Percentiles rank a stretch among this genome's conserved stretches.
These are phyloP conservation scores for Mastomys coucha DNA, from an alignment of 2,113 vertebrate genomes.

Conservation along the genomic window DNA sequence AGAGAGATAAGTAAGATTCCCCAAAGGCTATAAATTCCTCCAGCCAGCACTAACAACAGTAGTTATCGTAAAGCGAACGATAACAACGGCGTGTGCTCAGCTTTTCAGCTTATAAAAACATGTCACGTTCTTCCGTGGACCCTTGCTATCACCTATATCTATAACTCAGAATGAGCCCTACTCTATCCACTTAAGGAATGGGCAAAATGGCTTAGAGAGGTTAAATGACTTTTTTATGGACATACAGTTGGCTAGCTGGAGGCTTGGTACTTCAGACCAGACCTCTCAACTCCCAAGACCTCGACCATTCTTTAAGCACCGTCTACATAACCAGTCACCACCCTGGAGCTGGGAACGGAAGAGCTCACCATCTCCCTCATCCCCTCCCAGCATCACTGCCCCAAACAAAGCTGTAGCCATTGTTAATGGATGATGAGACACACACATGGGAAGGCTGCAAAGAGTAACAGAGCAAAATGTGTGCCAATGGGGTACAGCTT, in stretches of 20 bases:
- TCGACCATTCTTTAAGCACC: not conserved
- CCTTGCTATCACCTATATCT: not conserved
- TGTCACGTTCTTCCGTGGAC: not conserved
- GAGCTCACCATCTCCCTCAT: not conserved
- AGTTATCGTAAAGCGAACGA: not conserved
- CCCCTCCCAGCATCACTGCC: not conserved
- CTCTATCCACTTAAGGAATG: not conserved
- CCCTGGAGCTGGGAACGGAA: not conserved
- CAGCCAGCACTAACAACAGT: not conserved
- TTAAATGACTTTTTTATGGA: not conserved
- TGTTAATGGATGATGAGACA: not conserved
- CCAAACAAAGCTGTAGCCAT: not conserved
- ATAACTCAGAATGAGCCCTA: not conserved
- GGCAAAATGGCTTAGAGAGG: not conserved
- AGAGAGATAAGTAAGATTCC: constrained; percentile 56
- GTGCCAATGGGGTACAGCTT: accelerated
- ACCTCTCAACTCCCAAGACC: not conserved
- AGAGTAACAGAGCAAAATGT: not conserved
- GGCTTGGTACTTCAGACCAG: not conserved
- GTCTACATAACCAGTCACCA: not conserved
- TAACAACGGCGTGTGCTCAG: not conserved
- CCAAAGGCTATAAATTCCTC: not conserved
- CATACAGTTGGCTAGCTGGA: not conserved
- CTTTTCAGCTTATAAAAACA: not conserved
- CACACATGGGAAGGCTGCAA: not conserved